phyloP scores from a whole-genome alignment of 2,888 invertebrate species.

The Drosophila antonietae region DNA sequence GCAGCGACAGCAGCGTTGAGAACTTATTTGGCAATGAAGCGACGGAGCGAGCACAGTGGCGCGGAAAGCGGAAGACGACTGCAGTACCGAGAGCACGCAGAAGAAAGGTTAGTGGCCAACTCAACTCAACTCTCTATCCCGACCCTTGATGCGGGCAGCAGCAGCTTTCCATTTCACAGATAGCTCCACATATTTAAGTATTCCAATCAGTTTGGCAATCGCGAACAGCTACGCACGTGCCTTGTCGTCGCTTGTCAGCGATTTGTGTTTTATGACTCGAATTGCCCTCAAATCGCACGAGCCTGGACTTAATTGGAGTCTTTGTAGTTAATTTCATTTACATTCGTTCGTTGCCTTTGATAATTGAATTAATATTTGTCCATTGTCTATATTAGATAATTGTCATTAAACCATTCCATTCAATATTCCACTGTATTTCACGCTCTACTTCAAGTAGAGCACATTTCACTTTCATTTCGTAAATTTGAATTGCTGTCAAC shows the following conservation, averaged over 20 bases:
- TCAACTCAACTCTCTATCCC: slow-evolving; percentile 2
- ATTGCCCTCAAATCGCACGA: slow-evolving; percentile 59
- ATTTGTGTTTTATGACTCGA: slow-evolving; percentile 44
- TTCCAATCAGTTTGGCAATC: slow-evolving; percentile 54
- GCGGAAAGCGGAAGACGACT: slow-evolving; percentile 52
- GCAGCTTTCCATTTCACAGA: slow-evolving; percentile 59
- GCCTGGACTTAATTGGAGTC: slow-evolving; percentile 47
- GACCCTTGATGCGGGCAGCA: slow-evolving; percentile 10
- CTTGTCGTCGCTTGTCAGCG: slow-evolving; percentile 33
- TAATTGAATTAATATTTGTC: slow-evolving; percentile 41
- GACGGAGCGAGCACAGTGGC: slow-evolving; percentile 56
- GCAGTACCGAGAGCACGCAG: slow-evolving; percentile 34
- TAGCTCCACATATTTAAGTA: slow-evolving; percentile 35
- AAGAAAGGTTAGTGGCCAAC: slow-evolving; percentile 55
- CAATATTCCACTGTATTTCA: slow-evolving; percentile 31
- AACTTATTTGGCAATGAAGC: slow-evolving; percentile 69
- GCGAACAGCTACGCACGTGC: slow-evolving; percentile 43
- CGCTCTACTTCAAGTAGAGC: slow-evolving; percentile 47
- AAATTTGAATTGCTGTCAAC: not conserved
- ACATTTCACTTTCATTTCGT: slow-evolving; percentile 45
- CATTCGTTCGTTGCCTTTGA: slow-evolving; percentile 43
- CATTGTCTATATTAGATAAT: slow-evolving; percentile 50
- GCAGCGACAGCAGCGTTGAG: slow-evolving; percentile 70
- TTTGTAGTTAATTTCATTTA: slow-evolving; percentile 26
- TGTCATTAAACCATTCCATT: slow-evolving; percentile 14